Percentiles rank a stretch among this genome's conserved stretches.
Conservation (phyloP, 2,113 vertebrate species). For the Anser brachyrhynchus region DNA sequence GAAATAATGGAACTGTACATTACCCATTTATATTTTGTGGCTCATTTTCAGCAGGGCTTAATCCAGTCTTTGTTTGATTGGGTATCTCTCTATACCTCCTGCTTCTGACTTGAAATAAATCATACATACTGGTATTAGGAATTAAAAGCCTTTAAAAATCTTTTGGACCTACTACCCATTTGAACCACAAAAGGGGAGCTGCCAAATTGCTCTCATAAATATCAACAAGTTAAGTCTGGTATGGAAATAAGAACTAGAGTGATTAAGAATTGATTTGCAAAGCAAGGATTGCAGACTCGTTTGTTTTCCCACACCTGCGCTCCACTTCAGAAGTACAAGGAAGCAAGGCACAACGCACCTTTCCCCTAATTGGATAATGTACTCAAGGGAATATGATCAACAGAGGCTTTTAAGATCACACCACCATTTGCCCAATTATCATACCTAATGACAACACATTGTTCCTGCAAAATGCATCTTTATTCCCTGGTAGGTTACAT, state of each 20-base stretch:
- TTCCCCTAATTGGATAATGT: conserved; percentile 15
- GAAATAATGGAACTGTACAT: background rate
- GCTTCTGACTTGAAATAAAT: background rate
- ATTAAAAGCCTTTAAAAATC: background rate
- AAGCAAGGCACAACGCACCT: conserved; percentile 53
- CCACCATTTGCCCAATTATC: conserved; percentile 46
- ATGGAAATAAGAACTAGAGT: conserved; percentile 25
- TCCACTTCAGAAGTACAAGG: conserved; percentile 7
- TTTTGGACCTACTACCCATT: background rate
- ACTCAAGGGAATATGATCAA: conserved; percentile 31
- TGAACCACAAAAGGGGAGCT: background rate
- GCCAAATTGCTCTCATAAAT: conserved; percentile 21
- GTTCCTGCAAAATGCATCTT: background rate
- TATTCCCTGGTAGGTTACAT: background rate
- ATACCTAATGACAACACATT: conserved; percentile 21
- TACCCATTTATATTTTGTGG: background rate
- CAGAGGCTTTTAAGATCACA: conserved; percentile 32
- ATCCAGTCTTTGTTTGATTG: background rate
- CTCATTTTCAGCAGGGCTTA: background rate
- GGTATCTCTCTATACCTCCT: background rate
- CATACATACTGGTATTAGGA: background rate
- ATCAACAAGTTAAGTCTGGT: background rate
- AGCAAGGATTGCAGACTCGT: background rate
- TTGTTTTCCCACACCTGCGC: conserved; percentile 38
- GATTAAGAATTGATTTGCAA: conserved; percentile 40